phyloP scores from a whole-genome alignment of 2,888 invertebrate species.

The Scelioninae gen. 1 region DNA sequence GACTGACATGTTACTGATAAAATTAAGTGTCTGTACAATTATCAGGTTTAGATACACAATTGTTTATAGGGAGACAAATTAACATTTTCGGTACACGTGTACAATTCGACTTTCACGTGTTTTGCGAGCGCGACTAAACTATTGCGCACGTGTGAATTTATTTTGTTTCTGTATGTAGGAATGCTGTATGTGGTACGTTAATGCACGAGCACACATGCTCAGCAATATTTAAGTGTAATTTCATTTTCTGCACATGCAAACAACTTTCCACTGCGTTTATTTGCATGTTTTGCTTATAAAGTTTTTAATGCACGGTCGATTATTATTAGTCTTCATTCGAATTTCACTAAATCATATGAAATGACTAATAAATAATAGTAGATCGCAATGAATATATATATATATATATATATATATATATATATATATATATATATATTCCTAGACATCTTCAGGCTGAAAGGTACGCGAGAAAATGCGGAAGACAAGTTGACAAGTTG shows the following conservation, averaged over 20 bases:
- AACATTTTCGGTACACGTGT: constrained; percentile 26
- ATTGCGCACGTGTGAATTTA: constrained; percentile 39
- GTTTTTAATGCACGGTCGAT: constrained; percentile 34
- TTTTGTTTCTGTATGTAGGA: constrained; percentile 46
- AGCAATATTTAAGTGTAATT: constrained; percentile 27
- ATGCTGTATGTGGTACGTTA: constrained; percentile 35
- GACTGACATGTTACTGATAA: too few species aligned
- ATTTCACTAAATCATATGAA: constrained; percentile 24
- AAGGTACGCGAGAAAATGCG: constrained; percentile 36
- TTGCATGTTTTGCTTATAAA: constrained; percentile 45
- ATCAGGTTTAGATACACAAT: too few species aligned
- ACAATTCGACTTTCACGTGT: constrained; percentile 29
- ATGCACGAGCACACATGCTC: constrained; percentile 23
- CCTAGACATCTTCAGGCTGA: constrained; percentile 11
- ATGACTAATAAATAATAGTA: constrained; percentile 11
- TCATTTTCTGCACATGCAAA: constrained; percentile 53
- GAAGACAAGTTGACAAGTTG: constrained; percentile 38
- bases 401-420: too few species aligned
- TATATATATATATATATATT: too few species aligned
- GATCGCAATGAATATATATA: constrained; percentile 2
- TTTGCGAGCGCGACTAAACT: constrained; percentile 14
- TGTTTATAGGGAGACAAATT: not conserved
- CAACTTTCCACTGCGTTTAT: constrained; percentile 53
- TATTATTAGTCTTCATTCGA: constrained; percentile 20
- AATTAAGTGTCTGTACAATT: too few species aligned